A percentile compares a stretch with the other conserved stretches of the same genome.
phyloP scores from a whole-genome alignment of 2,888 invertebrate genomes.

The Cyclophora punctaria region DNA sequence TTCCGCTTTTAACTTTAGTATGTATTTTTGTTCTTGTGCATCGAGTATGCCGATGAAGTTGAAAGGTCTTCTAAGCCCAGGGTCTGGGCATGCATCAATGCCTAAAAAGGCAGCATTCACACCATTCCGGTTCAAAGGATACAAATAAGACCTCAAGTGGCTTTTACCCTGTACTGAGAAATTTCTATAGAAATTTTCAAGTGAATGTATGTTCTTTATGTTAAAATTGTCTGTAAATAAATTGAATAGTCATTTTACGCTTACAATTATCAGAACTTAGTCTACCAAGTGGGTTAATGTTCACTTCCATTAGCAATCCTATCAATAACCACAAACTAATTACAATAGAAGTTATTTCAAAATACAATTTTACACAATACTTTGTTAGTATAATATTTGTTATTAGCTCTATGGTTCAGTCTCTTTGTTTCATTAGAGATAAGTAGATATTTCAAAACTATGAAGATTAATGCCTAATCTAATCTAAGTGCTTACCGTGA shows the following conservation, averaged over 20 bases:
- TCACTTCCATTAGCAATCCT: too few relatives aligned
- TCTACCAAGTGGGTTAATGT: too few relatives aligned
- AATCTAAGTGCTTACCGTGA: constrained; percentile 78
- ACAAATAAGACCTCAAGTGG: constrained; percentile 83
- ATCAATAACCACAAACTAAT: too few relatives aligned
- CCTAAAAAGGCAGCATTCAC: constrained; percentile 87
- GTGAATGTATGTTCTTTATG: constrained; percentile 79
- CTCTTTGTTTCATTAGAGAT: neutral
- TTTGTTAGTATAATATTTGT: too few relatives aligned
- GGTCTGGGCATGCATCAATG: constrained; percentile 89
- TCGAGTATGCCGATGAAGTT: constrained; percentile 90
- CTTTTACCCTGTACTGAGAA: constrained; percentile 85
- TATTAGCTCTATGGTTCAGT: too few relatives aligned
- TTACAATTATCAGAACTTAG: too few relatives aligned
- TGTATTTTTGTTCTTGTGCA: constrained; percentile 69
- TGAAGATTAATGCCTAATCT: neutral
- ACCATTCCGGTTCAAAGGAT: constrained; percentile 70
- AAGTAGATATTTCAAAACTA: neutral
- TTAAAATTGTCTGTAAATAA: constrained; percentile 89
- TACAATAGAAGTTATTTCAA: too few relatives aligned
- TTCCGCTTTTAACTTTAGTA: constrained; percentile 74
- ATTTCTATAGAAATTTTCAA: constrained; percentile 83
- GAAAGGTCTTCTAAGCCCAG: constrained; percentile 90
- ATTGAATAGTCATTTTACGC: neutral
- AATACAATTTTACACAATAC: too few relatives aligned